Evolutionary conservation across 2,888 invertebrate species (phyloP), one percentile per base, ranked within the genome.

Genomic region (Nephrotoma guestfalica): DNA sequence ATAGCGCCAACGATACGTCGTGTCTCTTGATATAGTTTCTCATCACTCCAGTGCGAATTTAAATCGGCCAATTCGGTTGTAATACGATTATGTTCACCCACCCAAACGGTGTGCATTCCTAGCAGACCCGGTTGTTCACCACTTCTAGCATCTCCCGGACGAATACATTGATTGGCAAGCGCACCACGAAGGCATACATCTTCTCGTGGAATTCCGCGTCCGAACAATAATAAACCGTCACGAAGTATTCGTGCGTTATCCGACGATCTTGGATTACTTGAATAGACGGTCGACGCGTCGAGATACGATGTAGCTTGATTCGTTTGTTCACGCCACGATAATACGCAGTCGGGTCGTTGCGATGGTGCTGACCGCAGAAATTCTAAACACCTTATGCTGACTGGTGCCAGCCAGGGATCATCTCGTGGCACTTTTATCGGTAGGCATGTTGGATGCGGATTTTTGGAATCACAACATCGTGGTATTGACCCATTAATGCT

Each of bases 21-120:
- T 0, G 96, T 94, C 91, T 97, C 97, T 89, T 97, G 97, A 90
- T 95, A 97, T 11, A 96, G 92, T 90, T 95, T 95, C 90, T 97
- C 97, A 89, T 98, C 97, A 89, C 95, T 95, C 98, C 98, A 98
- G 89, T 96, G 96, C 0, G 94, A 94, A 92, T 98, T 98, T 71
- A 97, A 89, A 85, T 93, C 93, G 5, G 94, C 93, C 71, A 98
- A 90, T 88, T 94, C 94, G 88, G 93, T 93, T 0, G 97, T 96
- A 88, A 97, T 93, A 87, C 95, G 94, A 90, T 93, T 95, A 87
- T 92, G 92, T 86, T 92, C 92, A 6, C 90, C 90, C 9, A 91
- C 91, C 90, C 91, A 92, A 0, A 91, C 91, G 83, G 91, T 92
- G 87, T 92, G 92, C 87, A 92, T 88, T 9, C 91, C 91, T 87